Evolutionary conservation across 2,888 invertebrate species (phyloP).

Genomic region (Netelia inedita): DNA sequence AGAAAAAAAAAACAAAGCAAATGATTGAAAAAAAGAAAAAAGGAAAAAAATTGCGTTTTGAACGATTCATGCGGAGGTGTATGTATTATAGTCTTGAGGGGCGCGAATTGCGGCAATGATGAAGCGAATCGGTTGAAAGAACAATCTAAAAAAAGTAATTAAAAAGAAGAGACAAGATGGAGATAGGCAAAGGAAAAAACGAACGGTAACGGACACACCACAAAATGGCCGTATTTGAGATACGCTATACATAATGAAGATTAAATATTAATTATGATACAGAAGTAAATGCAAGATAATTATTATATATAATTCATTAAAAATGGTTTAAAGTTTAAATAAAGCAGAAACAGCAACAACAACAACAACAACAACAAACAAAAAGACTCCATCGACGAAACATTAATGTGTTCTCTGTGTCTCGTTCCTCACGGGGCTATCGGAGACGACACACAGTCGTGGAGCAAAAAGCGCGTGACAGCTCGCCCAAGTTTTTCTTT

Average conservation of each 20-base stretch:
- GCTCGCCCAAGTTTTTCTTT: constrained; percentile 18
- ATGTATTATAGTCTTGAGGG: constrained; percentile 78
- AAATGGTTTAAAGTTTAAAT: constrained; percentile 83
- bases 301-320: constrained; percentile 81
- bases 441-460: constrained; percentile 14
- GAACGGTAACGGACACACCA: constrained; percentile 66
- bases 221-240: constrained; percentile 78
- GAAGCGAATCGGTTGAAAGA: constrained; percentile 44
- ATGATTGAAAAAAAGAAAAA: constrained; percentile 56
- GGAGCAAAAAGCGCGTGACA: constrained; percentile 39
- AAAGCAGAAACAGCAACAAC: constrained; percentile 72
- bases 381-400: constrained; percentile 71
- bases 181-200: constrained; percentile 44
- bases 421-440: constrained; percentile 70
- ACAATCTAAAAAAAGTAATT: constrained; percentile 71
- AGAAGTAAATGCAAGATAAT: constrained; percentile 80
- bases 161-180: constrained; percentile 48
- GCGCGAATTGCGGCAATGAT: constrained; percentile 48
- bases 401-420: constrained; percentile 76
- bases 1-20: constrained; percentile 57
- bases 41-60: constrained; percentile 55
- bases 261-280: constrained; percentile 81
- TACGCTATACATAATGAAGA: constrained; percentile 82
- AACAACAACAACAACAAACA: constrained; percentile 74
- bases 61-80: constrained; percentile 71